Base-by-base conservation (phyloP, 1,140 invertebrate species). In the Cheumatopsyche charites region DNA sequence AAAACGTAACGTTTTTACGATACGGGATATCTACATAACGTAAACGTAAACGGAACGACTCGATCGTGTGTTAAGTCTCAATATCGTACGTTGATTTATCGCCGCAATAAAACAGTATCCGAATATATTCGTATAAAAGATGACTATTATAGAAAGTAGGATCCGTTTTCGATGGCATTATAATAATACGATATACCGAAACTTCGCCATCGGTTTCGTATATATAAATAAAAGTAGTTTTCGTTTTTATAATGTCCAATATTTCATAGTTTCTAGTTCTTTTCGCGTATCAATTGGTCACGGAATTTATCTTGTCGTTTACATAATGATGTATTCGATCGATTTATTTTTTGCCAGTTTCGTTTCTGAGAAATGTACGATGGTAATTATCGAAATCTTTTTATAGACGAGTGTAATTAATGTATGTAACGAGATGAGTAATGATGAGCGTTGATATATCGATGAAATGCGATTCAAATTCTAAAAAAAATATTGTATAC, bases 141-240 rank as follows among this genome's bases (percentile, higher is more conserved):
- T 17, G 15, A 13, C 15, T n/a, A 52, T 17, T 17, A 6, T 15
- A 17, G 47, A 52, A 52, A 52, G 47, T 52, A 9, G 47, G 19
- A 52, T 52, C 47, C 47, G 47, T 52, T 52, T 17, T 52, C 47
- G 47, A 52, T 52, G 19, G n/a, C 47, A 52, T 52, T 52, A 52
- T 52, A 19, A 52, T 52, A n/a, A n/a, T n/a, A n/a, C n/a, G n/a
- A n/a, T n/a, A n/a, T n/a, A 52, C 47, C 15, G 47, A 36, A 36
- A 36, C 29, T n/a, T n/a, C 43, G 43, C 17, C 17, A n/a, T 15
- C 12, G 43, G 11, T 45, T 45, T 45, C 43, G 43, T 45, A 12
- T 45, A 45, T 45, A 3, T 45, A 45, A 3, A n/a, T 45, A n/a
- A 12, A 4, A 45, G 13, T 45, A 42, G 41, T 36, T 7, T 17